These are phyloP conservation scores for Platysteira castanea DNA, from an alignment of 2,113 vertebrate species.

Conservation along the genomic window DNA sequence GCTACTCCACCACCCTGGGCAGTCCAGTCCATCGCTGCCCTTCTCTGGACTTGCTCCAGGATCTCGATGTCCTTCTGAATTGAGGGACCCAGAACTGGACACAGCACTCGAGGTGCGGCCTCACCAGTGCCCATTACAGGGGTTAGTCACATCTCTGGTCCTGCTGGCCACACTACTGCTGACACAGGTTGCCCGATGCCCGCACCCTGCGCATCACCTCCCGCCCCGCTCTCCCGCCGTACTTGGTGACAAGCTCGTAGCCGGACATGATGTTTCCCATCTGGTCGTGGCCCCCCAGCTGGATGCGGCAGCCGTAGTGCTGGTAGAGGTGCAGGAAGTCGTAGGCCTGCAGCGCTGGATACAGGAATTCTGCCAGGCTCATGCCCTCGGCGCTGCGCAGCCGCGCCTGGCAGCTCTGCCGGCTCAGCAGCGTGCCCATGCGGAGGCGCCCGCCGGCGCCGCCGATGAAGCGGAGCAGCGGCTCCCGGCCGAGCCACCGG, in stretches of 20 bases:
- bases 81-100: not conserved
- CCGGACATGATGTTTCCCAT: conserved; percentile 94
- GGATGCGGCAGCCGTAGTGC: conserved; percentile 83
- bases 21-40: not conserved
- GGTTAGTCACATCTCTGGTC: not conserved
- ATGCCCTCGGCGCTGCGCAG: conserved; percentile 86
- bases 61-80: accelerated
- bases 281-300: conserved; percentile 90
- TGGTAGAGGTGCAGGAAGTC: conserved; percentile 89
- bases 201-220: not conserved
- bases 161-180: not conserved
- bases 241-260: conserved; percentile 90
- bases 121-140: not conserved
- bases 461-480: conserved; percentile 79
- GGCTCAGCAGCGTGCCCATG: conserved; percentile 92
- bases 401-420: conserved; percentile 86
- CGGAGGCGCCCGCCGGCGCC: conserved; percentile 82
- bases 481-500: conserved; percentile 78
- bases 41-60: not conserved
- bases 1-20: not conserved
- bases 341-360: conserved; percentile 92
- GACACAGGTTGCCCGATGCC: accelerated
- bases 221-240: not conserved
- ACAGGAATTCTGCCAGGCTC: conserved; percentile 92
- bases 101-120: not conserved